Conservation (phyloP, 2,113 vertebrate species). For the Benthochromis sp. region DNA sequence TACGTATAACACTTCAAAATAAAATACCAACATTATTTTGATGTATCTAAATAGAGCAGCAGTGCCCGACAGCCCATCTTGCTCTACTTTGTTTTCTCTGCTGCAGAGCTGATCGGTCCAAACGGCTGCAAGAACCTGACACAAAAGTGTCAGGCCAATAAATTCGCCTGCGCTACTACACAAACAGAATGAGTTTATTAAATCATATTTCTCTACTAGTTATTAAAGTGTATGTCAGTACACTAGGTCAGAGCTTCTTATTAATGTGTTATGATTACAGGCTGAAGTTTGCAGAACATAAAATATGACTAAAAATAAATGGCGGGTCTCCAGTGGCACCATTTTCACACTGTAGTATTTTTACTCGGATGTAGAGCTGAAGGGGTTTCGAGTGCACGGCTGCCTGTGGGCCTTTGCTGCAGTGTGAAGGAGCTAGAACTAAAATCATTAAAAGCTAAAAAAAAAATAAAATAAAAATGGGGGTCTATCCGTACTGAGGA, state of each 20-base stretch:
- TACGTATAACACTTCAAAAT: neutral
- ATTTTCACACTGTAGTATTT: constrained; percentile 17
- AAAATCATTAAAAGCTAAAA: constrained; percentile 40
- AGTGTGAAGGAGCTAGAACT: neutral
- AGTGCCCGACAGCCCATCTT: neutral
- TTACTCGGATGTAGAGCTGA: constrained; percentile 11
- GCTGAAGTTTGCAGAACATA: neutral
- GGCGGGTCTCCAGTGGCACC: neutral
- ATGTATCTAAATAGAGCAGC: neutral
- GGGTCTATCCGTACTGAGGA: neutral
- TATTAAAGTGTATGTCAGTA: neutral
- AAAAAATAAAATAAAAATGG: constrained; percentile 14
- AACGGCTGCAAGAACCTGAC: neutral
- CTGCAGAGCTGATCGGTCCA: neutral
- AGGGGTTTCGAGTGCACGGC: constrained; percentile 5
- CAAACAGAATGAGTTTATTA: neutral
- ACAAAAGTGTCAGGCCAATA: neutral
- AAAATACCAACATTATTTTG: neutral
- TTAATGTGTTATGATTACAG: neutral
- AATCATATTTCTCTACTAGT: neutral
- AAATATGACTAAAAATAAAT: neutral
- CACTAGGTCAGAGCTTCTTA: neutral
- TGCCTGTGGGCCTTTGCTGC: constrained; percentile 14
- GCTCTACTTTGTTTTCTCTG: neutral
- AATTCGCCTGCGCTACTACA: rapidly evolving